phyloP scores from a whole-genome alignment of 2,888 invertebrate genomes.

The Tetanocera ferruginea region DNA sequence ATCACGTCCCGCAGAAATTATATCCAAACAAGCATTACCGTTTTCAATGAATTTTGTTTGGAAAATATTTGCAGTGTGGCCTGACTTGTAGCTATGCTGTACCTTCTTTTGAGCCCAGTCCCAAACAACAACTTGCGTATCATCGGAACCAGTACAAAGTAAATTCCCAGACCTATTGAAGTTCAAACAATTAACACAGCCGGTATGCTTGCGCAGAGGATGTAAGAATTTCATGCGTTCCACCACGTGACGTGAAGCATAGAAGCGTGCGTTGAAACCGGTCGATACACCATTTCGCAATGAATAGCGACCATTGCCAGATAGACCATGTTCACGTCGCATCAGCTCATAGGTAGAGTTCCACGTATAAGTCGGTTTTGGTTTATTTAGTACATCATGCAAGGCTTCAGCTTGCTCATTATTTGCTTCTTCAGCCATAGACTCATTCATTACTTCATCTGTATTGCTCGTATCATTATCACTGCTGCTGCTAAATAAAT shows the following conservation, averaged over 20 bases:
- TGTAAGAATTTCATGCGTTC: constrained; percentile 85
- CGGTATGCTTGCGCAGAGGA: constrained; percentile 83
- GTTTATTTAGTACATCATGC: constrained; percentile 55
- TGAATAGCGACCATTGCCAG: constrained; percentile 46
- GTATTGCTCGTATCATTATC: constrained; percentile 21
- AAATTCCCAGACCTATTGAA: constrained; percentile 82
- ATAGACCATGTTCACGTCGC: constrained; percentile 62
- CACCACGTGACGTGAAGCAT: constrained; percentile 85
- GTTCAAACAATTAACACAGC: constrained; percentile 93
- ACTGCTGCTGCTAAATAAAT: background rate
- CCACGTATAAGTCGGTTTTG: constrained; percentile 63
- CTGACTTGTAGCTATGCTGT: constrained; percentile 79
- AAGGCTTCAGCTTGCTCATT: constrained; percentile 18
- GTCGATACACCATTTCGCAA: constrained; percentile 47
- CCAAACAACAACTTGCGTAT: constrained; percentile 88
- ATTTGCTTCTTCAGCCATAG: constrained; percentile 36
- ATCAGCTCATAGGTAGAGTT: constrained; percentile 58
- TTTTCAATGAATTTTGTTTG: constrained; percentile 88
- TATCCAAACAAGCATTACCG: constrained; percentile 77
- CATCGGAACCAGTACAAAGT: constrained; percentile 92
- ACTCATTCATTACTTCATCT: constrained; percentile 31
- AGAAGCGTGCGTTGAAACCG: constrained; percentile 78
- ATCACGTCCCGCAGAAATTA: constrained; percentile 90
- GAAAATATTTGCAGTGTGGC: constrained; percentile 90
- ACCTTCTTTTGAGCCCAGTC: constrained; percentile 85